Evolutionary conservation across 2,113 vertebrate species (phyloP), one percentile per base, ranked within the genome.

Genomic region (Indicator indicator): DNA sequence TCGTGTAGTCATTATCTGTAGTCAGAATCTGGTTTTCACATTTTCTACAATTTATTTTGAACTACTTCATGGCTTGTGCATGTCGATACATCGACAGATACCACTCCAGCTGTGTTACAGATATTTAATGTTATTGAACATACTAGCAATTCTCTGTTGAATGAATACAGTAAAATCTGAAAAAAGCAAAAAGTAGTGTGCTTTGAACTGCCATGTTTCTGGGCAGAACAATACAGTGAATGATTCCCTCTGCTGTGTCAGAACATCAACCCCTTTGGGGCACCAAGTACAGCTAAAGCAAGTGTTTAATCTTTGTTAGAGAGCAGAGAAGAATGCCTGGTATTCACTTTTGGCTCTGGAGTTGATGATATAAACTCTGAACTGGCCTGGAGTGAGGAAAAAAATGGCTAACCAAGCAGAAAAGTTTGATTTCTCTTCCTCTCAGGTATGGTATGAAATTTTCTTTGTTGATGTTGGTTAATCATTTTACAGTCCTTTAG

Each of bases 121-220:
- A 38, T 77, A 94, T 63, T 83, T 80, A 56, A 38, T 60, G 30
- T 28, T 88, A 71, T 27, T 93, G 68, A 93, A 52, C 38, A 76
- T 69, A 88, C 56, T 55, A 93, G 24, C 48, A 90, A 81, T 83
- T 65, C 54, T 36, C 60, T 83, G 3, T 33, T 94, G 83, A 90
- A 81, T 16, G 75, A 86, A 74, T 30, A 55, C 26, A 64, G 60
- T 33, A 86, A 90, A 93, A 94, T 77, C 40, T 86, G 64, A 93
- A 88, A 88, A 75, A 42, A 91, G 38, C 60, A 71, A 83, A 32
- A 88, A 79, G 11, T 14, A 56, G 17, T 52, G 36, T 48, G 24
- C 38, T 95, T 91, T 90, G 73, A 90, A 54, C 46, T 70, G 79
- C 74, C 83, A 16, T 88, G 74, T 88, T 83, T 91, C 56, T 83